A percentile compares a stretch with the other conserved stretches of the same genome.
These are phyloP conservation scores for Drosophila niveifrons DNA, from an alignment of 2,888 invertebrate genomes.

Conservation along the genomic window DNA sequence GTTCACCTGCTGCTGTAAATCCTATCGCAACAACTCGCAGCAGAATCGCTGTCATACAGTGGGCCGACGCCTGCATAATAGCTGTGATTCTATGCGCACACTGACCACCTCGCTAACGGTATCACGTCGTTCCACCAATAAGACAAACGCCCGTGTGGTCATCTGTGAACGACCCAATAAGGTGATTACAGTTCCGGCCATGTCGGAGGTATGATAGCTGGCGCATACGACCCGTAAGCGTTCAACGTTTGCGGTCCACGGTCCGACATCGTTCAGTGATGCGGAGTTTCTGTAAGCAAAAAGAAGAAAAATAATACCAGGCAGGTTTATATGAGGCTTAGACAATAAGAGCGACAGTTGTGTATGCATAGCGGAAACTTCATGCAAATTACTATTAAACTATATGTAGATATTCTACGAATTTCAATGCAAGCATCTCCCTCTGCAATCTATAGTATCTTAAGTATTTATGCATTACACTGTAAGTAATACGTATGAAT, in stretches of 20 bases:
- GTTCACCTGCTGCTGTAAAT: constrained; percentile 87
- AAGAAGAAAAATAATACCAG: constrained; percentile 12
- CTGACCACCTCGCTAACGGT: constrained; percentile 85
- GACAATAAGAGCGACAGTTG: constrained; percentile 75
- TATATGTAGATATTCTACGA: constrained; percentile 44
- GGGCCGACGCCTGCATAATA: constrained; percentile 84
- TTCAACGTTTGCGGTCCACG: constrained; percentile 65
- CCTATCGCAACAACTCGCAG: constrained; percentile 81
- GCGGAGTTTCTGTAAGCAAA: constrained; percentile 69
- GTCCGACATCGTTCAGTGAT: constrained; percentile 76
- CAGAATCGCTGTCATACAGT: constrained; percentile 84
- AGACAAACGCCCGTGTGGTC: constrained; percentile 81
- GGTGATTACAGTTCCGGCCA: constrained; percentile 74
- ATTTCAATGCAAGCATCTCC: constrained; percentile 48
- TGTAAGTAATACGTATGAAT: constrained; percentile 13
- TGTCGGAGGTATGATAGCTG: constrained; percentile 85
- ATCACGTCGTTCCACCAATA: constrained; percentile 83
- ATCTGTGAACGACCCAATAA: constrained; percentile 83
- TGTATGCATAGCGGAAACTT: constrained; percentile 40
- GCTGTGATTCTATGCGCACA: constrained; percentile 85
- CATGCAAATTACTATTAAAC: constrained; percentile 34
- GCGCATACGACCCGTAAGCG: constrained; percentile 71
- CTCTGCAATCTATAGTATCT: constrained; percentile 35
- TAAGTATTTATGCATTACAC: constrained; percentile 61
- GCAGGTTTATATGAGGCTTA: constrained; percentile 64